These are phyloP conservation scores for Phalanger gymnotis DNA, from an alignment of 2,797 vertebrate species.

Conservation along the genomic window DNA sequence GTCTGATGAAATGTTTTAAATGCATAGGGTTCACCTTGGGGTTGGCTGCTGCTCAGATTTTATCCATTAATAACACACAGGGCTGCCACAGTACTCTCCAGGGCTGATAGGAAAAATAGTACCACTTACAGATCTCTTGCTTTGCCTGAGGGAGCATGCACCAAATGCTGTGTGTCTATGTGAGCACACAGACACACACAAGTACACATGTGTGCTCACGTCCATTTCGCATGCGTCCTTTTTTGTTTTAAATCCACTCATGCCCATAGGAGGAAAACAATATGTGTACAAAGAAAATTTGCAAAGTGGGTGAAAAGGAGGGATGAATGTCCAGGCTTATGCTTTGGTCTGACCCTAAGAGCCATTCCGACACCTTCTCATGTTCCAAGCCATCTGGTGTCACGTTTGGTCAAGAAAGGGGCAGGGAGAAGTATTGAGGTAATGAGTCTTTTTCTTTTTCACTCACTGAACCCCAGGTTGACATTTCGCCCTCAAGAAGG, in stretches of 20 bases:
- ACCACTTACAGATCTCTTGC: conserved; percentile 82
- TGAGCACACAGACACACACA: neutral
- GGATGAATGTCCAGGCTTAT: neutral
- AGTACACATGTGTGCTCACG: neutral
- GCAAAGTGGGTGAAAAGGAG: neutral
- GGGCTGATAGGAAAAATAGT: conserved; percentile 85
- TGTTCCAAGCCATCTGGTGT: neutral
- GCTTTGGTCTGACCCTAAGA: neutral
- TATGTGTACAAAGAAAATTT: neutral
- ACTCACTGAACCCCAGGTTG: conserved; percentile 60
- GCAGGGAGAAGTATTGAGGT: neutral
- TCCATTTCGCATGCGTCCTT: neutral
- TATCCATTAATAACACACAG: conserved; percentile 90
- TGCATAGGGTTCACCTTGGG: conserved; percentile 90
- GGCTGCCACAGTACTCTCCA: conserved; percentile 84
- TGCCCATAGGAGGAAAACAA: neutral
- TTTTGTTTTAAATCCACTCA: neutral
- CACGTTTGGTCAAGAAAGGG: neutral
- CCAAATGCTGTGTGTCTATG: conserved; percentile 69
- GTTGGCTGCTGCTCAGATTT: conserved; percentile 88
- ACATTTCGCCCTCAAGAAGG: conserved; percentile 72
- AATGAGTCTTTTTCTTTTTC: conserved; percentile 47
- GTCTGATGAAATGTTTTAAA: conserved; percentile 90
- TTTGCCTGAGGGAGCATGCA: conserved; percentile 82
- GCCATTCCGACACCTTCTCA: neutral